A percentile compares a stretch with the other conserved stretches of the same genome.
These are phyloP conservation scores for Meloidogyne chitwoodi DNA, from an alignment of 1,140 invertebrate species.

Conservation along the genomic window DNA sequence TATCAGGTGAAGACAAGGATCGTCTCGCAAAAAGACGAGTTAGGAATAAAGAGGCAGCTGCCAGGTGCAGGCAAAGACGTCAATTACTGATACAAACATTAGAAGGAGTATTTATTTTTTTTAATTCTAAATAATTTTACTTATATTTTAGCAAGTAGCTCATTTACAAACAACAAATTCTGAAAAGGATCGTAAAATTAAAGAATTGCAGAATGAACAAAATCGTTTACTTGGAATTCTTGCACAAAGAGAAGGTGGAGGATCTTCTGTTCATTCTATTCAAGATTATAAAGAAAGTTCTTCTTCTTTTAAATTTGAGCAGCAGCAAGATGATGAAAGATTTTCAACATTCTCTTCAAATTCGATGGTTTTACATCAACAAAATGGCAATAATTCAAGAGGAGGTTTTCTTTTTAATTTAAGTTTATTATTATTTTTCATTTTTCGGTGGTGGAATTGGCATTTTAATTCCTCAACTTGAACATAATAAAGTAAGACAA, in stretches of 20 bases:
- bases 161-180: neutral
- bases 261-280: neutral
- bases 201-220: neutral
- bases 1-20: slow-evolving; percentile 41
- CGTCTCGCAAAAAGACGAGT: slow-evolving; percentile 42
- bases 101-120: slow-evolving; percentile 22
- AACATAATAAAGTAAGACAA: neutral
- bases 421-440: neutral
- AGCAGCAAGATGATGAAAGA: neutral
- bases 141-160: neutral
- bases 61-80: slow-evolving; percentile 37
- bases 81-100: slow-evolving; percentile 35
- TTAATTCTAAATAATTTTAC: neutral
- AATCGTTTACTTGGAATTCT: neutral
- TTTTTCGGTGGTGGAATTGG: neutral
- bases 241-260: neutral
- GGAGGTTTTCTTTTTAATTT: neutral
- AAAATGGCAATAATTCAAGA: neutral
- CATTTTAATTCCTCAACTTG: neutral
- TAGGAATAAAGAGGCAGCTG: slow-evolving; percentile 42
- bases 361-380: neutral
- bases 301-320: neutral
- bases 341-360: neutral
- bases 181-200: neutral
- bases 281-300: no score